Evolutionary conservation across 2,113 vertebrate species (phyloP).

Genomic region (Montifringilla adamsi): DNA sequence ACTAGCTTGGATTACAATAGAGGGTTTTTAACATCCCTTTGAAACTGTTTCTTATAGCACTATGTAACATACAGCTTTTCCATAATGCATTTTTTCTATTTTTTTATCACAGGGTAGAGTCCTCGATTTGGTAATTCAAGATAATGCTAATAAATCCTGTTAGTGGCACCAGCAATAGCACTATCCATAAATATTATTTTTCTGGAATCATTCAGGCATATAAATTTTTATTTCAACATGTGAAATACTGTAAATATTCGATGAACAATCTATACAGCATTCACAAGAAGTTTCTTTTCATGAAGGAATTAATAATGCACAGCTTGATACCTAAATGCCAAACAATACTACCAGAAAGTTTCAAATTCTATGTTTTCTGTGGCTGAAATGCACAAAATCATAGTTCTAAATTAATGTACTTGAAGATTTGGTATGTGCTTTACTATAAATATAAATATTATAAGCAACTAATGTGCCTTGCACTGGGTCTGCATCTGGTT

Average conservation of each 20-base stretch:
- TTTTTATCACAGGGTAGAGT: neutral
- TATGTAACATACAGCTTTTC: neutral
- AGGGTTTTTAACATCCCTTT: neutral
- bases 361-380: neutral
- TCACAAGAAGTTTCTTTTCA: neutral
- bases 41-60: neutral
- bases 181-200: neutral
- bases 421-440: neutral
- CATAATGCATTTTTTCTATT: neutral
- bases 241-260: neutral
- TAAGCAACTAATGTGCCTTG: neutral
- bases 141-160: neutral
- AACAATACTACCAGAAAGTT: neutral
- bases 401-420: neutral
- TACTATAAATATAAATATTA: neutral
- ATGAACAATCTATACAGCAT: neutral
- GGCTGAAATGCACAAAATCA: neutral
- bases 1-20: neutral
- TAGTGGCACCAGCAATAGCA: neutral
- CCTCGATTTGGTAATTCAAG: neutral
- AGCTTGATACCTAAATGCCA: neutral
- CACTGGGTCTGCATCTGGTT: neutral
- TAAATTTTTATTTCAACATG: neutral
- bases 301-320: neutral
- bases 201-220: neutral